Evolutionary conservation across 2,797 vertebrate species (phyloP).

Genomic region (Tamandua tetradactyla): DNA sequence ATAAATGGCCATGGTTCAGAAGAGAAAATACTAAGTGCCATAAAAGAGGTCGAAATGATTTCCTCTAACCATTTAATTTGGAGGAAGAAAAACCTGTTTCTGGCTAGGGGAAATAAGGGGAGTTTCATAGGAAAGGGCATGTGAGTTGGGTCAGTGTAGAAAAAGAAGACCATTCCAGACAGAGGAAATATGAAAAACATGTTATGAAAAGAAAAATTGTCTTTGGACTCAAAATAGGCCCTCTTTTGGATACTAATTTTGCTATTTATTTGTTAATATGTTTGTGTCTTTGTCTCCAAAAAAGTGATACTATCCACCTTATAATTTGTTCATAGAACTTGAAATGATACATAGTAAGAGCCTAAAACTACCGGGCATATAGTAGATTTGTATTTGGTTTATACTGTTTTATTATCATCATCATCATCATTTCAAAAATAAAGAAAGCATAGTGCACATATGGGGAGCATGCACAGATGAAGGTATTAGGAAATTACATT

Average conservation of each 20-base stretch:
- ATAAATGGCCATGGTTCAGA: not conserved
- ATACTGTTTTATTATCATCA: not conserved
- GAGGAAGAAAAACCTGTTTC: conserved; percentile 35
- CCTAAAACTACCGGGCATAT: conserved; percentile 14
- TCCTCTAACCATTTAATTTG: conserved; percentile 16
- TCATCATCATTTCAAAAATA: not conserved
- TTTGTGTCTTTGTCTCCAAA: not conserved
- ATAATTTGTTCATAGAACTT: conserved; percentile 9
- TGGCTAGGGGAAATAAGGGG: not conserved
- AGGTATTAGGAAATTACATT: not conserved
- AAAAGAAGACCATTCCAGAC: not conserved
- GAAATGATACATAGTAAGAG: not conserved
- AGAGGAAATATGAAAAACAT: not conserved
- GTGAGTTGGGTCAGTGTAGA: not conserved
- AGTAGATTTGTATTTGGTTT: not conserved
- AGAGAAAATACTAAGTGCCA: not conserved
- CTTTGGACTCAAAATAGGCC: not conserved
- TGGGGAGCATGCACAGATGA: not conserved
- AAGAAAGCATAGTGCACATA: not conserved
- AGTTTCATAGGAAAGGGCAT: not conserved
- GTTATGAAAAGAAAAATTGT: not conserved
- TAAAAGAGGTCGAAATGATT: not conserved
- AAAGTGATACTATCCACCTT: not conserved
- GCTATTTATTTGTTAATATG: not conserved
- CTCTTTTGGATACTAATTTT: not conserved